Conservation (phyloP, 92 coral and sea anemone genomes). For the Metridium senile region DNA sequence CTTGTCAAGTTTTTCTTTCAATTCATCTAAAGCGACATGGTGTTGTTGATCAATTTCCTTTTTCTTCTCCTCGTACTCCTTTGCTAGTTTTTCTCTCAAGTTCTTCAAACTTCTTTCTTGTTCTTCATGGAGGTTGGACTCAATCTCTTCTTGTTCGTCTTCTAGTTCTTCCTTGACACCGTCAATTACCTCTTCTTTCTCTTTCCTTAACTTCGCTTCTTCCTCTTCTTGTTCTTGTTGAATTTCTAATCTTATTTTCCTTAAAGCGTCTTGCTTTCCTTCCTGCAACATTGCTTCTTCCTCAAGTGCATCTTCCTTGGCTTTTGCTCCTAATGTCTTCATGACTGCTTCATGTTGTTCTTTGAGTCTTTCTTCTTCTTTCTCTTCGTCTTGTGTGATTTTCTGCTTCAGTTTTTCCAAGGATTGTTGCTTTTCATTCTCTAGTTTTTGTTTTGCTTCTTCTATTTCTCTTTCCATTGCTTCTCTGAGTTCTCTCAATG, state of each 20-base stretch:
- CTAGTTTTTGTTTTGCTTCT: conserved; percentile 71
- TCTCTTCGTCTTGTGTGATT: conserved; percentile 67
- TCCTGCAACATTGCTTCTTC: conserved; percentile 97
- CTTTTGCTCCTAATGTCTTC: conserved; percentile 83
- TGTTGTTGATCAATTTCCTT: conserved; percentile 60
- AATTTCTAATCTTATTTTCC: conserved; percentile 73
- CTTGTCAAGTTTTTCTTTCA: conserved; percentile 78
- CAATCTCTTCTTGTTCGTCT: conserved; percentile 81
- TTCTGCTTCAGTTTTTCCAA: conserved; percentile 63
- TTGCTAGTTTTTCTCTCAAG: conserved; percentile 66
- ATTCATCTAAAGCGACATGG: conserved; percentile 60
- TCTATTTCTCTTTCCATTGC: conserved; percentile 82
- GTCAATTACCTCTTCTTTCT: conserved; percentile 69
- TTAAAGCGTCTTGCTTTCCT: conserved; percentile 90
- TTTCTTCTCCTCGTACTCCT: conserved; percentile 75
- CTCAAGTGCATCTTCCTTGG: conserved; percentile 89
- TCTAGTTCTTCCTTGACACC: conserved; percentile 65
- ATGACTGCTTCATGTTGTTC: conserved; percentile 82
- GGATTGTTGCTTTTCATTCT: conserved; percentile 76
- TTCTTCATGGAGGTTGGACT: conserved; percentile 62
- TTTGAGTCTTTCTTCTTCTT: conserved; percentile 75
- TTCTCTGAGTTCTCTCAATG: conserved; percentile 77
- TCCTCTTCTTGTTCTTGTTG: conserved; percentile 79
- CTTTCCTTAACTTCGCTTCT: conserved; percentile 65
- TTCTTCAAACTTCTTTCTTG: conserved; percentile 49